These are phyloP conservation scores for Drosophila cognata DNA, from an alignment of 2,888 invertebrate species.

Conservation along the genomic window DNA sequence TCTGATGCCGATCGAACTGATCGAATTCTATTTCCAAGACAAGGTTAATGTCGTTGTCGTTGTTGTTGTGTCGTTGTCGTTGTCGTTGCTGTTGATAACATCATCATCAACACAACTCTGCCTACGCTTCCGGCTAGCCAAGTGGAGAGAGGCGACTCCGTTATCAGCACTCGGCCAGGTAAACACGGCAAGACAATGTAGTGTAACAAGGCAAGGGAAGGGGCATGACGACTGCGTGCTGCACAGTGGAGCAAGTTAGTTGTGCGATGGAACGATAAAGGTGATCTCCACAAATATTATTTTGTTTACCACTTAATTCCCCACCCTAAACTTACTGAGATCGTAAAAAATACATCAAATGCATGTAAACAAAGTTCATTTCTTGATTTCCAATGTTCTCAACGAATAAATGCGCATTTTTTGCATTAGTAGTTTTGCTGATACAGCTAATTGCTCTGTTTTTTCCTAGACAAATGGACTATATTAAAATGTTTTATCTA, in stretches of 20 bases:
- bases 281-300: background rate
- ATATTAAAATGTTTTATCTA: conserved; percentile 2
- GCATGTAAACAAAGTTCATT: background rate
- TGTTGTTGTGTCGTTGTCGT: conserved; percentile 1
- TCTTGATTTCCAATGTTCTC: background rate
- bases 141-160: conserved; percentile 5
- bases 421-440: background rate
- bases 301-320: background rate
- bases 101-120: conserved; percentile 41
- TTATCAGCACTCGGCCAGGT: conserved; percentile 38
- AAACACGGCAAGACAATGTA: conserved; percentile 27
- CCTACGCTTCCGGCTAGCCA: conserved; percentile 51
- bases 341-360: background rate
- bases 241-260: conserved; percentile 35
- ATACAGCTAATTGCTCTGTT: background rate
- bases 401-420: background rate
- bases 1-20: conserved; percentile 47
- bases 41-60: conserved; percentile 6
- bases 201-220: conserved; percentile 2
- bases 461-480: conserved; percentile 10
- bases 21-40: conserved; percentile 34
- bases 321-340: background rate
- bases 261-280: background rate
- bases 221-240: background rate
- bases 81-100: conserved; percentile 37